Conservation (phyloP, 2,888 invertebrate genomes). For the Zele albiditarsus region DNA sequence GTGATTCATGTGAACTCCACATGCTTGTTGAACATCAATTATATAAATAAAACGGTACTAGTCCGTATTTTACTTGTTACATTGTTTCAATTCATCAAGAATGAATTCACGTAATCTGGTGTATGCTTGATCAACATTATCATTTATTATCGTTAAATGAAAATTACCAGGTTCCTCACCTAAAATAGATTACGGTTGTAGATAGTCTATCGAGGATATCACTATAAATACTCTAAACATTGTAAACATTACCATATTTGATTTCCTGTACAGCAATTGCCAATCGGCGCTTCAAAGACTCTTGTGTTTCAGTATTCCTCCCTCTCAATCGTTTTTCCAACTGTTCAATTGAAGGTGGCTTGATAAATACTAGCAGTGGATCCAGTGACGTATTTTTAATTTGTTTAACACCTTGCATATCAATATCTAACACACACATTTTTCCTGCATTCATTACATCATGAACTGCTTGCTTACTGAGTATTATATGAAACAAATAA, state of each 20-base stretch:
- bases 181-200: slow-evolving; percentile 58
- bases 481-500: slow-evolving; percentile 56
- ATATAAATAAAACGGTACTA: background rate
- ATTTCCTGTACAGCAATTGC: slow-evolving; percentile 87
- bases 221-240: background rate
- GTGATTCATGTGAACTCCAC: background rate
- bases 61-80: slow-evolving; percentile 68
- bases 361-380: slow-evolving; percentile 90
- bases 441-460: slow-evolving; percentile 86
- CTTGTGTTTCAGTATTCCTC: slow-evolving; percentile 94
- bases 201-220: slow-evolving; percentile 28
- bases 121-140: slow-evolving; percentile 87
- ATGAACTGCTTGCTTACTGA: slow-evolving; percentile 88
- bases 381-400: slow-evolving; percentile 87
- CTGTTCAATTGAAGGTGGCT: slow-evolving; percentile 90
- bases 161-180: slow-evolving; percentile 84
- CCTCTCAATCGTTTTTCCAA: slow-evolving; percentile 83
- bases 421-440: slow-evolving; percentile 95
- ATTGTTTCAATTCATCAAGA: slow-evolving; percentile 76
- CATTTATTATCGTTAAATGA: slow-evolving; percentile 87
- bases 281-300: slow-evolving; percentile 85
- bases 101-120: slow-evolving; percentile 82
- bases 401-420: slow-evolving; percentile 94
- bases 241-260: slow-evolving; percentile 80
- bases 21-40: background rate